Base-by-base conservation (phyloP, 2,113 vertebrate genomes). In the Gymnocephalus cernua region DNA sequence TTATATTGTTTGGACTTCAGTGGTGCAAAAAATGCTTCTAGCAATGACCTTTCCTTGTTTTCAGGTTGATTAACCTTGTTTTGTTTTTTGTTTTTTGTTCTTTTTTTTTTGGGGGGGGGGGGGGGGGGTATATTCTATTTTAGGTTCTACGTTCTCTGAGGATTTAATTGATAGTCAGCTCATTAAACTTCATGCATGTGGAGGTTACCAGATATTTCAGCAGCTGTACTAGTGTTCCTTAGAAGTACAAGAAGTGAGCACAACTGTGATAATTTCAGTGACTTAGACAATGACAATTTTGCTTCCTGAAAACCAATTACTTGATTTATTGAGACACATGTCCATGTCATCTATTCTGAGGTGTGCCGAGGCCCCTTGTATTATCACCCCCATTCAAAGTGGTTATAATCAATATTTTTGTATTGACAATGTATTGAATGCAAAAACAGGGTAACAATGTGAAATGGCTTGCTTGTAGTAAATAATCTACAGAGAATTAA, bases 11-110 rank as follows among this genome's bases (percentile, higher is more conserved):
- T 74, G 41, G 45, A 74, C 25, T 80, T 87, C 67, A 68, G 4
- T 67, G 47, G 51, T 68, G 47, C 66, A 82, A 70, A 25, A 54
- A 72, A 50, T 41, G 53, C 77, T 77, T 70, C 21, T 18, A 67
- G 74, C 58, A 65, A 56, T 82, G 56, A 78, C 61, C 13, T 69
- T 69, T 59, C 12, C 35, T 64, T 77, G n/a, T 77, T 85, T 79
- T 77, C n/a, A 57, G 18, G 18, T 45, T 80, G 23, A 35, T 38
- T 73, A 23, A 62, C 8, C 14, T 44, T 79, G 50, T 10, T 25
- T 61, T 29, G 3, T 29, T 29, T 29, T 29, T 29, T 29, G 4
- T 32, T 67, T 74, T 11, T 53, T 1, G n/a, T n/a, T n/a, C n/a
- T n/a, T n/a, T n/a, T n/a, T n/a, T n/a, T n/a, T n/a, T n/a, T n/a